Evolutionary conservation across 2,888 invertebrate species (phyloP).

Genomic region (Drosophila fungiperda): DNA sequence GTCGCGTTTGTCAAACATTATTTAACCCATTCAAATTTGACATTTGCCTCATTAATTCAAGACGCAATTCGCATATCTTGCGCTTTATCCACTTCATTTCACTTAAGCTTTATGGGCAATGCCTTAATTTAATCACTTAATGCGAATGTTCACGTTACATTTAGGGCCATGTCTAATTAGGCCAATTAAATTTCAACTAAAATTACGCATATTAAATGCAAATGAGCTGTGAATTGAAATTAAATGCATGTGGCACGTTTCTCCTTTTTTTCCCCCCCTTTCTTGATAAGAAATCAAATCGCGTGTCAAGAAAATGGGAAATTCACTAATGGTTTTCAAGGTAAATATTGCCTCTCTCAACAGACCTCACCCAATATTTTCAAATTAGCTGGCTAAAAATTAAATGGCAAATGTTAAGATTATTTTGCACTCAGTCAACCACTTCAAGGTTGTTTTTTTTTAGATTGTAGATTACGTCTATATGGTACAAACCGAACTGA

Average conservation of each 20-base stretch:
- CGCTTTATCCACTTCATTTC: conserved; percentile 45
- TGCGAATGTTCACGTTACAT: conserved; percentile 36
- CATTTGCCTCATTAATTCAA: conserved; percentile 56
- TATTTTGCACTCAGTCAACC: neutral
- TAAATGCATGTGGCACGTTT: conserved; percentile 37
- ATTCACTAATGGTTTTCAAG: neutral
- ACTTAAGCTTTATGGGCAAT: conserved; percentile 10
- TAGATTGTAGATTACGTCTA: neutral
- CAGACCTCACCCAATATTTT: neutral
- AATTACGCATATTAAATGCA: conserved; percentile 48
- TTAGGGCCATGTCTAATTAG: conserved; percentile 65
- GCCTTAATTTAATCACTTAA: conserved; percentile 53
- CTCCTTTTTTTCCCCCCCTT: neutral
- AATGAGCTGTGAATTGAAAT: conserved; percentile 45
- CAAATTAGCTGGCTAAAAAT: neutral
- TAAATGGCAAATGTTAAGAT: neutral
- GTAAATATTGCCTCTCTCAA: neutral
- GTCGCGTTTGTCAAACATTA: conserved; percentile 31
- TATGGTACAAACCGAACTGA: neutral
- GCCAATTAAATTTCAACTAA: conserved; percentile 60
- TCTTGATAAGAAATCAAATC: neutral
- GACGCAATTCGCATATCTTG: conserved; percentile 42
- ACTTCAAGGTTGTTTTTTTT: neutral
- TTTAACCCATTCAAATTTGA: conserved; percentile 51
- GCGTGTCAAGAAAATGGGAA: conserved; percentile 11